Evolutionary conservation across 2,113 vertebrate species (phyloP), one percentile per base, ranked within the genome.

Genomic region (Hippolais icterina): DNA sequence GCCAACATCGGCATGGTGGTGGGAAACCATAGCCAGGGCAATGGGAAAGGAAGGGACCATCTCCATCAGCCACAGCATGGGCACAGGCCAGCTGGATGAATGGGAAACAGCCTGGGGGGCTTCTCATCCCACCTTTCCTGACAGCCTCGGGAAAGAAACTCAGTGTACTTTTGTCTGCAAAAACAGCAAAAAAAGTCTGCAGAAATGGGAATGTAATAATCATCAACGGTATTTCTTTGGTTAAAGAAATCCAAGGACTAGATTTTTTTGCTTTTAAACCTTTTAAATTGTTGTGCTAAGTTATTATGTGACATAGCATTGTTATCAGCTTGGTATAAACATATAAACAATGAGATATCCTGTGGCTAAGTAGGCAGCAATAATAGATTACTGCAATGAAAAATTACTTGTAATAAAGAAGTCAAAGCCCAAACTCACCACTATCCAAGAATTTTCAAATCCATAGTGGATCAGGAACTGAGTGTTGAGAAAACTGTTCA

Each of bases 1-100:
- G 79, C 64, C 24, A 16, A 3, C 74, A 25, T 6, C 0, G 0
- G 8, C 1, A 0, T 25, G 50, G 20, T 0, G 0, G 54, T 42
- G 12, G 47, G 52, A 70, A 77, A 52, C 10, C 33, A 24, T 1
- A 42, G 63, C 31, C 1, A 2, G 42, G 29, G 56, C 6, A 3
- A 44, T 1, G 3, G 52, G 21, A 21, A 42, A 44, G 17, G 54
- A 80, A 28, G 46, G 82, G n/a, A 47, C 33, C 0, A 0, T 46
- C 37, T 35, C 50, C 24, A 8, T 19, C 29, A n/a, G n/a, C 56
- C 20, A 4, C 65, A 52, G 63, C 37, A 22, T 2, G 39, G 46
- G 50, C 18, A 2, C 25, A 21, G 31, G 12, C 15, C 16, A 1
- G 15, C 41, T 53, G 59, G 15, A 17, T 42, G 12, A 53, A n/a